A percentile compares a stretch with the other conserved stretches of the same genome.
These are phyloP conservation scores for Luehdorfia chinensis DNA, from an alignment of 1,140 invertebrate genomes.

Conservation along the genomic window DNA sequence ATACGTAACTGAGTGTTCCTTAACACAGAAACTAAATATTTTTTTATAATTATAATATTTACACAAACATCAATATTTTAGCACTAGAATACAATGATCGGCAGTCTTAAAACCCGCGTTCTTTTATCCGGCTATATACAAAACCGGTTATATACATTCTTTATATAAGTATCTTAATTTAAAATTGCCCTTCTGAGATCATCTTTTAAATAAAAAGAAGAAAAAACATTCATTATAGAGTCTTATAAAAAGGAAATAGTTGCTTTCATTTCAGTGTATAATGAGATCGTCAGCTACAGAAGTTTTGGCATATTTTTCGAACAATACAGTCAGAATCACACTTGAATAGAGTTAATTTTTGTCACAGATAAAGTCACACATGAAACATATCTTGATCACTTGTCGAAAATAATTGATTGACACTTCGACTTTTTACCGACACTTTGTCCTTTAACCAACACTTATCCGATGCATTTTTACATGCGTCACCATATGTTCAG, in stretches of 20 bases:
- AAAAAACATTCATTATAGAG: conserved; percentile 19
- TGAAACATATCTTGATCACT: no score
- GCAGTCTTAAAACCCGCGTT: conserved; percentile 39
- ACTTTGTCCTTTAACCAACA: neutral
- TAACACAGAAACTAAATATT: conserved; percentile 11
- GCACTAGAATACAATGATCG: conserved; percentile 28
- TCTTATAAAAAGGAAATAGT: neutral
- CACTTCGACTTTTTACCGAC: neutral
- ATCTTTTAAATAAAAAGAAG: conserved; percentile 39
- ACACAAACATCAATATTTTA: conserved; percentile 37
- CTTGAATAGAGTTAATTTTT: no score
- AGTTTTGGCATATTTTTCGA: conserved; percentile 24
- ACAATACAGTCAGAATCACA: conserved; percentile 19
- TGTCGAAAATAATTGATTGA: no score
- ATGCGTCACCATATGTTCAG: no score
- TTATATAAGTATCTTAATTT: conserved; percentile 38
- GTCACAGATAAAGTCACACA: no score
- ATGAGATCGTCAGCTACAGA: conserved; percentile 8
- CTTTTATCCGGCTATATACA: conserved; percentile 14
- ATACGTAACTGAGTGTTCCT: conserved; percentile 10
- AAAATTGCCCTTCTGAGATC: conserved; percentile 65
- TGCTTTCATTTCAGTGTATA: neutral
- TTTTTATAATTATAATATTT: conserved; percentile 30
- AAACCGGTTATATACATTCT: conserved; percentile 16
- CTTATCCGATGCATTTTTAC: no score